Conservation (phyloP, 2,797 vertebrate species). For the Morus bassanus region DNA sequence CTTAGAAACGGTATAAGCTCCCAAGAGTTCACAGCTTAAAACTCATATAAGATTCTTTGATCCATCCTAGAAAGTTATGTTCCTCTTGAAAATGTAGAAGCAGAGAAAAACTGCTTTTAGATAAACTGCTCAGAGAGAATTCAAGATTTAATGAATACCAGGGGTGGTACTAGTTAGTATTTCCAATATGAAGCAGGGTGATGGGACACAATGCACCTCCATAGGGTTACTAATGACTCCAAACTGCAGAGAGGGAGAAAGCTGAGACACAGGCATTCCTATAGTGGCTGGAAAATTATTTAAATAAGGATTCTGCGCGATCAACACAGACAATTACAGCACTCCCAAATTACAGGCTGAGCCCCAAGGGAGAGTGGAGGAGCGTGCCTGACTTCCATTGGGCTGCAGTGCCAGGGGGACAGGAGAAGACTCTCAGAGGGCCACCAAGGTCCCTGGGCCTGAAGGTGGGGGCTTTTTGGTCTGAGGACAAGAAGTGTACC, state of each 20-base stretch:
- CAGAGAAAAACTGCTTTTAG: not conserved
- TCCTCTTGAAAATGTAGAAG: not conserved
- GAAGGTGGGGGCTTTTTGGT: too few relatives aligned
- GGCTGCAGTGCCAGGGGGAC: not conserved
- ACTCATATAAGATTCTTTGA: not conserved
- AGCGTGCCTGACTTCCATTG: fast-evolving
- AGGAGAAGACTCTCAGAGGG: not conserved
- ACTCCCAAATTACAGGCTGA: not conserved
- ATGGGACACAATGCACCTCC: not conserved
- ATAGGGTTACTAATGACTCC: not conserved
- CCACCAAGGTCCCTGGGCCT: too few relatives aligned
- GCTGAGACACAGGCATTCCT: not conserved
- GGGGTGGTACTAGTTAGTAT: not conserved
- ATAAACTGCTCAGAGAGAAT: not conserved
- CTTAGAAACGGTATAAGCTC: not conserved
- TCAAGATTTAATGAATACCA: not conserved
- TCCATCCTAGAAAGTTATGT: not conserved
- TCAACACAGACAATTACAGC: not conserved
- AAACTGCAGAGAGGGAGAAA: not conserved
- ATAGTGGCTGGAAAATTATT: not conserved
- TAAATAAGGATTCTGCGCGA: not conserved
- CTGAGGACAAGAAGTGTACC: not conserved
- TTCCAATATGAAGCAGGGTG: not conserved
- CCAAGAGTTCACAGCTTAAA: not conserved
- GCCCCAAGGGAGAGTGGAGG: not conserved